A percentile compares a stretch with the other conserved stretches of the same genome.
phyloP scores from a whole-genome alignment of 2,113 vertebrate genomes.

The Arenaria interpres region DNA sequence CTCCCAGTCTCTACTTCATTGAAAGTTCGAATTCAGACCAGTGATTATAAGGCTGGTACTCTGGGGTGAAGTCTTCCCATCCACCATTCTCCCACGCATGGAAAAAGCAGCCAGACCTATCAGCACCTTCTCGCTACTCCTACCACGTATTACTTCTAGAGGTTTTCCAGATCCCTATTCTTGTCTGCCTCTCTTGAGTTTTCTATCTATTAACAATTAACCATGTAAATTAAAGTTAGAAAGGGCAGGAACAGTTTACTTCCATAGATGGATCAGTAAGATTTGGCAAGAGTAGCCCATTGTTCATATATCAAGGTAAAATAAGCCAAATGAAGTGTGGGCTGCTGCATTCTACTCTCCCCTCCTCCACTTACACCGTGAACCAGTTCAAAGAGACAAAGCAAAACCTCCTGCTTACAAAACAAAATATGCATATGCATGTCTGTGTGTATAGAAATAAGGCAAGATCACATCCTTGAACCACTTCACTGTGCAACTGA shows the following conservation, averaged over 20 bases:
- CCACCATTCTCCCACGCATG: not conserved
- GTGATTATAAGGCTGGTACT: not conserved
- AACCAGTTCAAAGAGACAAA: not conserved
- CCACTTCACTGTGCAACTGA: not conserved
- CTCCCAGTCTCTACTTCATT: not conserved
- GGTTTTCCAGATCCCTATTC: not conserved
- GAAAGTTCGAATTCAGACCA: not conserved
- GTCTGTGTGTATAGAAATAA: not conserved
- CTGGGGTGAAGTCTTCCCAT: not conserved
- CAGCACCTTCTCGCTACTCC: not conserved
- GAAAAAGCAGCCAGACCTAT: not conserved
- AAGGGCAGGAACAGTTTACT: not conserved
- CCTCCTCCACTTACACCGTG: not conserved
- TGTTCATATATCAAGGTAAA: not conserved
- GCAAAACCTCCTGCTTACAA: not conserved
- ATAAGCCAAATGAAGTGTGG: not conserved
- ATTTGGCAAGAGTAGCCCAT: not conserved
- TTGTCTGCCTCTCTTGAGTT: not conserved
- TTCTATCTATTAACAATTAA: not conserved
- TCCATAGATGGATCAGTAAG: not conserved
- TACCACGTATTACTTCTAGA: not conserved
- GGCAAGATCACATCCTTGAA: not conserved
- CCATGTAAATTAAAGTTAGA: not conserved
- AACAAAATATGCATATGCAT: not conserved
- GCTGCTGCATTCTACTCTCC: not conserved